Evolutionary conservation across 1,140 invertebrate species (phyloP).

Genomic region (Cyrtorhinus lividipennis): DNA sequence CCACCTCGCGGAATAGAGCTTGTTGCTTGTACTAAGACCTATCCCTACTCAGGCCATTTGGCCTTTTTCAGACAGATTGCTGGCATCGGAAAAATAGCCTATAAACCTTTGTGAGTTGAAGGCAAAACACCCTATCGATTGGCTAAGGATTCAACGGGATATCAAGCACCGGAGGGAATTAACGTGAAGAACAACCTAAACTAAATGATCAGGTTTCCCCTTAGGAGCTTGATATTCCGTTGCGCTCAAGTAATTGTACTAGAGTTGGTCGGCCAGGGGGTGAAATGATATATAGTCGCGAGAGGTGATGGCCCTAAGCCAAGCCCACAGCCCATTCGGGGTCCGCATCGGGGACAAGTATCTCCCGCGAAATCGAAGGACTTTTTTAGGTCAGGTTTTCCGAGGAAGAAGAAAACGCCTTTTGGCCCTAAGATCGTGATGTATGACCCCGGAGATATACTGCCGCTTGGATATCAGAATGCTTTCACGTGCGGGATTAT

Average conservation of each 20-base stretch:
- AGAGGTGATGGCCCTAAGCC: slow-evolving; percentile 3
- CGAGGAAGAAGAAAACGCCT: not conserved
- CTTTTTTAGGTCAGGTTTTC: not conserved
- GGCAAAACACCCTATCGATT: too few relatives aligned
- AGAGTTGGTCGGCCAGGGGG: not conserved
- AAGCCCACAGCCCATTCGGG: not conserved
- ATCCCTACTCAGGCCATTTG: too few relatives aligned
- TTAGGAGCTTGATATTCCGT: not conserved
- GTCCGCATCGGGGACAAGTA: not conserved
- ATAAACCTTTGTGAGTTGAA: too few relatives aligned
- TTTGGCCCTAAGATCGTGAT: not conserved
- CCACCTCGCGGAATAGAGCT: too few relatives aligned
- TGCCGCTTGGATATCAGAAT: not conserved
- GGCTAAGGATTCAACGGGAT: too few relatives aligned
- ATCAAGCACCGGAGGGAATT: too few relatives aligned
- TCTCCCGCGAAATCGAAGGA: not conserved
- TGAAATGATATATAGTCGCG: not conserved
- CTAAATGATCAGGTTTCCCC: not conserved
- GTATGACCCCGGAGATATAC: not conserved
- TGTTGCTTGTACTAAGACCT: too few relatives aligned
- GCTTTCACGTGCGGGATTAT: slow-evolving; percentile 1
- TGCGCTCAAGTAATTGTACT: not conserved
- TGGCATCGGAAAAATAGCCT: too few relatives aligned
- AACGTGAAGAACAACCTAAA: too few relatives aligned
- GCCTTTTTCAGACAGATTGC: too few relatives aligned